Evolutionary conservation across 2,888 invertebrate species (phyloP).

Genomic region (Dyspetes luteomarginatus): DNA sequence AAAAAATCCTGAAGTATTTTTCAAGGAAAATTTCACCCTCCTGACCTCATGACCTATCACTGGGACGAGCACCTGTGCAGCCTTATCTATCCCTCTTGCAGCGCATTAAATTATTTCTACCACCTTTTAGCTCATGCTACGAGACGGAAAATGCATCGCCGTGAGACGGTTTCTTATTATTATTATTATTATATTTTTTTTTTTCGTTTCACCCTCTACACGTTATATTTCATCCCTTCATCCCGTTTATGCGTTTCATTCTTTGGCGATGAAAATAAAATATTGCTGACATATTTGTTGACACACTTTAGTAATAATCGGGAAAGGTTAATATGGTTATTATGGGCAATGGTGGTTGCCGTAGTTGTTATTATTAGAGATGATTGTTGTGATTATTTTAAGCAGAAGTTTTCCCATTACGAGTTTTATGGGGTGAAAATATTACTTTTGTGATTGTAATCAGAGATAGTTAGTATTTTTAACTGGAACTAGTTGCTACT

Average conservation of each 20-base stretch:
- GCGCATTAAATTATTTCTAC: constrained; percentile 34
- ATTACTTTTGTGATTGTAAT: too few relatives aligned
- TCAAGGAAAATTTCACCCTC: constrained; percentile 19
- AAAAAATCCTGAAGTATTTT: neutral
- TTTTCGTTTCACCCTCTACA: neutral
- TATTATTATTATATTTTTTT: neutral
- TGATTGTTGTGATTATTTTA: too few relatives aligned
- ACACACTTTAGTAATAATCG: neutral
- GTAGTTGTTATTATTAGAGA: too few relatives aligned
- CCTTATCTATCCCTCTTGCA: constrained; percentile 4
- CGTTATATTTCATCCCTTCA: neutral
- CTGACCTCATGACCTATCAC: constrained; percentile 4
- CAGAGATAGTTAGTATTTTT: too few relatives aligned
- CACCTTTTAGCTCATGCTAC: neutral
- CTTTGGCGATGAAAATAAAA: neutral
- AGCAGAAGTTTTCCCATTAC: too few relatives aligned
- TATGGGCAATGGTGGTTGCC: neutral
- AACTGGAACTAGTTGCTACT: too few relatives aligned
- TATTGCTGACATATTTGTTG: neutral
- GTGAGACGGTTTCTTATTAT: neutral
- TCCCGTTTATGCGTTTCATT: neutral
- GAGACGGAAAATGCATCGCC: constrained; percentile 14
- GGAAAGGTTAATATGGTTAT: neutral
- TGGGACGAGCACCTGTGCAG: neutral
- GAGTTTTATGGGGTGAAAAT: too few relatives aligned